Evolutionary conservation across 2,888 invertebrate genomes (phyloP), one percentile per base, ranked within the genome.

Genomic region (Lomographa bimaculata): DNA sequence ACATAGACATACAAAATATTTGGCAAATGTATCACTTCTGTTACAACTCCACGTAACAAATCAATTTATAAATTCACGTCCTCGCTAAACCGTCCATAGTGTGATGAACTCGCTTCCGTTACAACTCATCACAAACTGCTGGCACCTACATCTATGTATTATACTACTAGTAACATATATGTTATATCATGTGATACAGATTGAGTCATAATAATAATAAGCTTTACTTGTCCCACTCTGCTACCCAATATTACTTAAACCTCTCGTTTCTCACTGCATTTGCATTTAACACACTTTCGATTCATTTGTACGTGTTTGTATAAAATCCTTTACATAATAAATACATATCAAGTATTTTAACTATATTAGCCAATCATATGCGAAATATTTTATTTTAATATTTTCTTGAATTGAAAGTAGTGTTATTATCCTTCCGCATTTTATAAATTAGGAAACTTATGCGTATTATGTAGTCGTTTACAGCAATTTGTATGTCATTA

Each of bases 51-150:
- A 6, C n/a, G 5, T 18, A 14, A 14, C 18, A n/a, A 23, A 3
- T n/a, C n/a, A n/a, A n/a, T 53, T 55, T 46, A 41, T 64, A 66
- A 50, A 26, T 68, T 50, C 48, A 44, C 50, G 69, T 55, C 46
- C 42, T 42, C 55, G 17, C 26, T 33, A 23, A 32, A 27, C 27
- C 27, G 58, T 66, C 61, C 64, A 64, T 57, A 59, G 66, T 62
- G 48, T 65, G 71, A 71, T 76, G 70, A 75, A 75, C 73, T 65
- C 64, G 54, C 65, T 73, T 77, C 79, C 79, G 73, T 47, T 44
- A 46, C 38, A 44, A 42, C 34, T 49, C 44, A 29, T 40, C 35
- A 46, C 40, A 23, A 30, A 38, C 50, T 50, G 39, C 26, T 40
- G 37, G 43, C 41, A 38, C 40, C 21, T 33, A 25, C 36, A 18